Evolutionary conservation across 2,113 vertebrate genomes (phyloP), one percentile per base, ranked within the genome.

Genomic region (Grammomys dolichurus): DNA sequence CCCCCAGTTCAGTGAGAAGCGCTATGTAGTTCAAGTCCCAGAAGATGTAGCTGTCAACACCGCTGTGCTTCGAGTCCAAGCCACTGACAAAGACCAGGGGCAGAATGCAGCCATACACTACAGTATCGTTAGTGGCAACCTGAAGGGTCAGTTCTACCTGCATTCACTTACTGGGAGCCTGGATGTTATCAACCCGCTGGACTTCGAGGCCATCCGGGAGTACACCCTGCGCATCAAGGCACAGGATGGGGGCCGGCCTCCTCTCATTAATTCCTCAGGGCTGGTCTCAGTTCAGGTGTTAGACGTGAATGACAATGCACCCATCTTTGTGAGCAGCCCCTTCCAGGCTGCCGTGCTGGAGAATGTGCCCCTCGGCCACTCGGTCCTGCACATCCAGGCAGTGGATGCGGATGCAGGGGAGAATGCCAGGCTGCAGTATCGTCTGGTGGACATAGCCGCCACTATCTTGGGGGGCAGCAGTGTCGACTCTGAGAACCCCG

Each of bases 311-410:
- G 99, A 99, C 98, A 99, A 99, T 0, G 99, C 99, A 1, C 99
- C 99, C 56, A 99, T 99, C 98, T 99, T 99, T 76, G 99, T 99
- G 91, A 99, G 99, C 97, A 99, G 99, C 81, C 99, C 99, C 0
- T 99, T 99, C 97, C 99, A 99, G 98, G 99, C 99, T 0, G 98
- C 99, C 0, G 99, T 99, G 93, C 98, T 99, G 97, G 99, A 99
- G 96, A 99, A 99, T 0, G 99, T 99, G 69, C 99, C 99, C 0
- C 91, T 99, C 4, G 99, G 99, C 2, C 99, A 99, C 97, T 99
- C 99, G 0, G 99, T 99, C 40, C 98, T 99, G 95, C 99, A 99
- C 94, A 99, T 99, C 73, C 99, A 99, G 98, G 99, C 99, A 0
- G 99, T 99, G 69, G 99, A 99, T 54, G 98, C 99, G 0, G 99